Conservation (phyloP, 2,888 invertebrate genomes). For the Heliothis peltigera region DNA sequence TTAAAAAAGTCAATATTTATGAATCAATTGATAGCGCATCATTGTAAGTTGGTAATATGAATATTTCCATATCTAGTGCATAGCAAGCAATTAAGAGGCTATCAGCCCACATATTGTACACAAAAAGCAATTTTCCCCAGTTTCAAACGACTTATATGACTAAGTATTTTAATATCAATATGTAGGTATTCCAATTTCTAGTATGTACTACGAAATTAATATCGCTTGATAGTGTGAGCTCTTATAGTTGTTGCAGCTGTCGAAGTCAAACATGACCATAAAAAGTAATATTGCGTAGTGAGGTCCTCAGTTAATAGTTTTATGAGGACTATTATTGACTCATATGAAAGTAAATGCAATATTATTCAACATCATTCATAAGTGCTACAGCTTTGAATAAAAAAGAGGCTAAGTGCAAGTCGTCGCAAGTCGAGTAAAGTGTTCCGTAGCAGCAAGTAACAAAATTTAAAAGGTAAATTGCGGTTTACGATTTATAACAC, state of each 20-base stretch:
- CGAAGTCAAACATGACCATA: constrained; percentile 41
- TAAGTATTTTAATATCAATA: constrained; percentile 44
- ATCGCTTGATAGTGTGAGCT: neutral
- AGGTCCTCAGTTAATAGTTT: constrained; percentile 21
- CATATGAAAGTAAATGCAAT: constrained; percentile 7
- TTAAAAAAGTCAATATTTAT: constrained; percentile 23
- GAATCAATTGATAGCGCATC: constrained; percentile 16
- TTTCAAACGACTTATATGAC: constrained; percentile 31
- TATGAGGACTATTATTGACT: constrained; percentile 14
- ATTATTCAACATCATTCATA: neutral
- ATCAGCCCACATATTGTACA: constrained; percentile 38
- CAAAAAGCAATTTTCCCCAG: constrained; percentile 33
- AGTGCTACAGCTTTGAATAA: no score
- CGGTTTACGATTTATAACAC: no score
- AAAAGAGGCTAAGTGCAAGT: no score
- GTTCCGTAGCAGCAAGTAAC: no score
- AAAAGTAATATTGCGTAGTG: constrained; percentile 31
- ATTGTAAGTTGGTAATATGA: constrained; percentile 1
- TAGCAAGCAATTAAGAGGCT: constrained; percentile 30
- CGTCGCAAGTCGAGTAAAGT: no score
- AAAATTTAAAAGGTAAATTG: no score
- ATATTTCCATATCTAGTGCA: constrained; percentile 17
- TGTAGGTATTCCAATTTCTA: constrained; percentile 14
- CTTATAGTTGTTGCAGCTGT: constrained; percentile 24
- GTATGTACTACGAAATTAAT: constrained; percentile 19